Conservation (phyloP, 2,888 invertebrate species). For the Hedychridium roseum region DNA sequence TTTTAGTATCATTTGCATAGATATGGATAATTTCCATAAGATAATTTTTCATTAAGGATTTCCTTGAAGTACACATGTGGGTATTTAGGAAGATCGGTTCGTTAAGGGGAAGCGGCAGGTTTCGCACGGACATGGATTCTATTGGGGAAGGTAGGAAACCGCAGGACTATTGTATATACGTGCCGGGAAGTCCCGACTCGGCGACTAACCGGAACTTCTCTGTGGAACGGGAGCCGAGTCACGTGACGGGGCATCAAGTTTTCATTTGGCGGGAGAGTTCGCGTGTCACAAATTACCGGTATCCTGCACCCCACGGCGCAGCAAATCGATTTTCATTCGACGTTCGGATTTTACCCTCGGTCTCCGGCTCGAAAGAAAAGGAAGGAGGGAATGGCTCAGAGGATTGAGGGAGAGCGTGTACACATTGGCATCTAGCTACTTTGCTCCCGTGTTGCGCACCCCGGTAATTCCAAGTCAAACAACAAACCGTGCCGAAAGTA, state of each 20-base stretch:
- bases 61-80: not conserved
- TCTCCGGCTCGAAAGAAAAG: not conserved
- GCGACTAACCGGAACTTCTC: slow-evolving; percentile 32
- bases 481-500: slow-evolving; percentile 22
- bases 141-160: too few relatives aligned
- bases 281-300: slow-evolving; percentile 60
- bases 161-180: not conserved
- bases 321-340: slow-evolving; percentile 56
- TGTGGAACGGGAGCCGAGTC: slow-evolving; percentile 33
- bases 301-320: slow-evolving; percentile 38
- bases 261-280: slow-evolving; percentile 52
- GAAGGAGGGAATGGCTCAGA: too few relatives aligned
- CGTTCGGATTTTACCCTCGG: slow-evolving; percentile 23
- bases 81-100: too few relatives aligned
- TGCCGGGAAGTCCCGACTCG: too few relatives aligned
- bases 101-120: too few relatives aligned
- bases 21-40: not conserved
- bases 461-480: slow-evolving; percentile 40
- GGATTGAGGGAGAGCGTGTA: too few relatives aligned
- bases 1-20: not conserved
- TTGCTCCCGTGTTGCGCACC: slow-evolving; percentile 14
- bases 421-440: slow-evolving; percentile 3
- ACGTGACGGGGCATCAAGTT: slow-evolving; percentile 50
- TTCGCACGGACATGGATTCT: too few relatives aligned
- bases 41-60: not conserved